phyloP scores from a whole-genome alignment of 2,797 vertebrate genomes.

The Mormyrus proboscirostris region DNA sequence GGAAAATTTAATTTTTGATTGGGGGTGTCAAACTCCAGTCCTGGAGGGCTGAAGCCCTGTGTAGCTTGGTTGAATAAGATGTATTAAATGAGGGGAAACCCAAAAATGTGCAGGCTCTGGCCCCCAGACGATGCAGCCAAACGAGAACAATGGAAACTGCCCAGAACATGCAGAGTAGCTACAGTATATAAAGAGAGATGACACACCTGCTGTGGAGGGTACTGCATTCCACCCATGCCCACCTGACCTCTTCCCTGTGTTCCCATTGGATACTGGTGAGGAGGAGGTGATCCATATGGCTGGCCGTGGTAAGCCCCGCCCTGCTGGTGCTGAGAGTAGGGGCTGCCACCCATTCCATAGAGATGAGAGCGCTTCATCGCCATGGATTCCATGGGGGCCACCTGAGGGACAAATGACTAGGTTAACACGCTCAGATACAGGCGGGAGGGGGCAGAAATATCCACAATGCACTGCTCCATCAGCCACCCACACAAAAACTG shows the following conservation, averaged over 20 bases:
- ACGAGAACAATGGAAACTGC: background rate
- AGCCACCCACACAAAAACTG: background rate
- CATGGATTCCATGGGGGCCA: conserved; percentile 79
- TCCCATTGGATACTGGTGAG: conserved; percentile 80
- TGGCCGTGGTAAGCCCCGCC: conserved; percentile 74
- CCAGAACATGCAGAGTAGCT: background rate
- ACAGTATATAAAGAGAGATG: background rate
- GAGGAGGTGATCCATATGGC: conserved; percentile 69
- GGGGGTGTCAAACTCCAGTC: too few relatives aligned
- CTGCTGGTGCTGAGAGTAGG: conserved; percentile 77
- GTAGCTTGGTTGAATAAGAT: background rate
- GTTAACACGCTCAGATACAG: background rate
- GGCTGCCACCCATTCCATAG: conserved; percentile 73
- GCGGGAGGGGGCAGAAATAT: background rate
- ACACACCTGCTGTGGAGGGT: conserved; percentile 83
- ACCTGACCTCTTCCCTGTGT: conserved; percentile 76
- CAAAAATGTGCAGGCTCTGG: background rate
- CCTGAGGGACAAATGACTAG: conserved; percentile 53
- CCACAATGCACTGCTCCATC: background rate
- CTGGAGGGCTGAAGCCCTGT: background rate
- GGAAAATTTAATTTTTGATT: background rate
- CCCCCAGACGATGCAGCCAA: background rate
- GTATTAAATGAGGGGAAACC: background rate
- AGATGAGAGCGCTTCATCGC: conserved; percentile 86
- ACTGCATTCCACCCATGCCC: conserved; percentile 79